Evolutionary conservation across 2,797 vertebrate species (phyloP), one percentile per base, ranked within the genome.

Genomic region (Erethizon dorsatum): DNA sequence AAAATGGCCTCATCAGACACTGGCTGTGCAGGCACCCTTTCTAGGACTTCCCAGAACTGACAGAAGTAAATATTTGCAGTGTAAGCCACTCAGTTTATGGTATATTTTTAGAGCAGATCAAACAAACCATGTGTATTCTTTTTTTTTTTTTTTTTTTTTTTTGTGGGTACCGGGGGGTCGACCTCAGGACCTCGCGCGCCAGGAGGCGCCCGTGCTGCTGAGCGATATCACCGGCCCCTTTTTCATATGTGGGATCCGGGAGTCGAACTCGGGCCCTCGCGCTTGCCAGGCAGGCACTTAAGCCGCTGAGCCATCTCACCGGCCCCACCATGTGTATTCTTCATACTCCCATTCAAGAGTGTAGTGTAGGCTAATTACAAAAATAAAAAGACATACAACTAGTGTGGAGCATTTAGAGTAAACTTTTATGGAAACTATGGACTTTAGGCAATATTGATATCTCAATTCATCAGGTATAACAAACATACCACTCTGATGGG

Each of bases 351-450:
- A 78, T 33, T 61, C 82, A 71, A 77, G 28, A 80, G 59, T 63
- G 93, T 78, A 82, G 7, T 37, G 52, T 50, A 88, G 15, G 11
- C 82, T 88, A 86, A 95, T 86, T 85, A 86, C 50, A 86, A 94
- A 65, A 10, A 56, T n/a, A 33, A 85, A 90, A 96, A 59, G 67
- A 90, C 3, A 65, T 28, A 47, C 13, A 56, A 73, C 26, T 92
- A 65, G 26, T 57, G 20, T 17, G 5, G 4, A 63, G 37, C 63
- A 89, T 22, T 12, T 56, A 63, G 80, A 79, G 79, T 63, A 13
- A 83, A 77, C 1, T 13, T 13, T 31, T 54, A 37, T 56, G 37
- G n/a, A 71, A 84, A 56, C n/a, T 47, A 17, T 24, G 57, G 37
- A 47, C 14, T 90, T 75, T 75, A 37, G 50, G 28, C 79, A 26